phyloP scores from a whole-genome alignment of 2,888 invertebrate species.

The Opisthograptis luteolata region DNA sequence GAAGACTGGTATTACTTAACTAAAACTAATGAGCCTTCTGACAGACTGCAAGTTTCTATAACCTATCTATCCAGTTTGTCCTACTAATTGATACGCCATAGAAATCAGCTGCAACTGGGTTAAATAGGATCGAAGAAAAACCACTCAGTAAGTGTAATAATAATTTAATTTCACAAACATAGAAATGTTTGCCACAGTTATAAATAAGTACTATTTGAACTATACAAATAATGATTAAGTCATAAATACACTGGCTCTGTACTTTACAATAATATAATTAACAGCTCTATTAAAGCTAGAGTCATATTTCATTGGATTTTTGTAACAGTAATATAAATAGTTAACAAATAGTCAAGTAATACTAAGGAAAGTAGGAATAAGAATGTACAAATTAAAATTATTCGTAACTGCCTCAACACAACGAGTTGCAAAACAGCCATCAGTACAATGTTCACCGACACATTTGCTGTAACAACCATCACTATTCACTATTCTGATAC shows the following conservation, averaged over 20 bases:
- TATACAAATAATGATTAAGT: slow-evolving; percentile 83
- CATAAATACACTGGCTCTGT: slow-evolving; percentile 83
- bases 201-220: slow-evolving; percentile 81
- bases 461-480: slow-evolving; percentile 25
- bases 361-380: slow-evolving; percentile 75
- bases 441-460: slow-evolving; percentile 39
- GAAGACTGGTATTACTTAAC: slow-evolving; percentile 16
- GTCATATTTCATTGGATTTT: slow-evolving; percentile 75
- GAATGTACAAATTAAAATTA: slow-evolving; percentile 69
- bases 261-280: slow-evolving; percentile 80
- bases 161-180: slow-evolving; percentile 82
- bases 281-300: slow-evolving; percentile 80
- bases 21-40: background rate
- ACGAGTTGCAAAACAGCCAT: slow-evolving; percentile 41
- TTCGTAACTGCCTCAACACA: slow-evolving; percentile 57
- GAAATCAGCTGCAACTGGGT: background rate
- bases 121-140: slow-evolving; percentile 20
- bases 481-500: slow-evolving; percentile 40
- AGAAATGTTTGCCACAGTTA: slow-evolving; percentile 70
- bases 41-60: too few relatives aligned
- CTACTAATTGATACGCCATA: too few relatives aligned
- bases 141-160: slow-evolving; percentile 53
- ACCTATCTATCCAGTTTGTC: too few relatives aligned
- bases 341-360: slow-evolving; percentile 79
- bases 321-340: slow-evolving; percentile 81